Evolutionary conservation across 2,113 vertebrate genomes (phyloP).

Genomic region (Aspiorhynchus laticeps): DNA sequence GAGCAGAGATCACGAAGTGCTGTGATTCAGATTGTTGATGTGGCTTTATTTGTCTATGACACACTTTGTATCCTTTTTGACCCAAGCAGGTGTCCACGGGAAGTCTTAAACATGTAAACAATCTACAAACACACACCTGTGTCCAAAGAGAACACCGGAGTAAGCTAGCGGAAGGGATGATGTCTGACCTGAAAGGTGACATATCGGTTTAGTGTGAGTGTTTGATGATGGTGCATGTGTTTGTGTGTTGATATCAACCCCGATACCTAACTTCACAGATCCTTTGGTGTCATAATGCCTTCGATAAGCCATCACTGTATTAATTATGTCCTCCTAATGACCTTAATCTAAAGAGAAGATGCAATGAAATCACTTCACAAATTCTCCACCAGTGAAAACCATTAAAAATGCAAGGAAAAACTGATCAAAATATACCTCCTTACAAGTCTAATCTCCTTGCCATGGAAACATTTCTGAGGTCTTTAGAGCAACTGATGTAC

Average conservation of each 20-base stretch:
- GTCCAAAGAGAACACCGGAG: constrained; percentile 57
- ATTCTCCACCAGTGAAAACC: not conserved
- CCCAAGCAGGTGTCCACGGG: constrained; percentile 60
- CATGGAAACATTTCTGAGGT: constrained; percentile 30
- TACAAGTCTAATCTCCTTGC: constrained; percentile 38
- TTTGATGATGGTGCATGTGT: constrained; percentile 36
- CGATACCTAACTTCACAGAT: not conserved
- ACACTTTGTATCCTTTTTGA: constrained; percentile 16
- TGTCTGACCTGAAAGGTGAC: constrained; percentile 64
- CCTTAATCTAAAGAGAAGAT: not conserved
- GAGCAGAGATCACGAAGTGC: not conserved
- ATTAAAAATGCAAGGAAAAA: not conserved
- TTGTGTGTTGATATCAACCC: constrained; percentile 26
- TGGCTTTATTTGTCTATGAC: constrained; percentile 20
- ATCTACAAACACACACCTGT: constrained; percentile 62
- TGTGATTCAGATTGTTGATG: not conserved
- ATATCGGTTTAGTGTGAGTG: constrained; percentile 48
- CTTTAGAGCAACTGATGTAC: constrained; percentile 23
- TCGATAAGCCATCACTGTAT: not conserved
- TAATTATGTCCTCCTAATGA: not conserved
- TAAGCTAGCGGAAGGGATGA: constrained; percentile 57
- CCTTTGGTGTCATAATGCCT: constrained; percentile 11
- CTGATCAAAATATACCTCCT: not conserved
- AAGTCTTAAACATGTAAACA: constrained; percentile 30
- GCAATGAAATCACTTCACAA: constrained; percentile 10